Evolutionary conservation across 1,140 invertebrate species (phyloP).

Genomic region (Bombyx mandarina): DNA sequence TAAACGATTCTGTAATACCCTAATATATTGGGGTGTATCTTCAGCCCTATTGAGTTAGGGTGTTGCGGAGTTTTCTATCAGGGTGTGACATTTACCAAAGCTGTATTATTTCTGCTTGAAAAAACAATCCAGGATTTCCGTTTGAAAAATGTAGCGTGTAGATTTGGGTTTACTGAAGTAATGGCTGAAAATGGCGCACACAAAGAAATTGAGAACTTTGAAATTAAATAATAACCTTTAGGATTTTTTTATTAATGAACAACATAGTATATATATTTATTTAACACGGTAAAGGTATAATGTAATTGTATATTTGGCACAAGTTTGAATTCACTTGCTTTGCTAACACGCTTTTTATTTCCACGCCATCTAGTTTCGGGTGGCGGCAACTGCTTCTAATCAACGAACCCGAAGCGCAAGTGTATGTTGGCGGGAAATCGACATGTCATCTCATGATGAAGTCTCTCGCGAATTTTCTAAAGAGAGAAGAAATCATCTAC

Average conservation of each 20-base stretch:
- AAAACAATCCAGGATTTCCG: no score
- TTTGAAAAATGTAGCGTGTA: no score
- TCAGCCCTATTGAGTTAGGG: no score
- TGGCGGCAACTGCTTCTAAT: conserved; percentile 81
- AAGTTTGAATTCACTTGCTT: conserved; percentile 7
- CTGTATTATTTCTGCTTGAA: no score
- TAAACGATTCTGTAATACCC: no score
- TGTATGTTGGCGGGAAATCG: conserved; percentile 74
- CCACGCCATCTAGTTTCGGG: conserved; percentile 72
- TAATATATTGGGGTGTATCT: no score
- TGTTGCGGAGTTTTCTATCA: no score
- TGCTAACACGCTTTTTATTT: conserved; percentile 43
- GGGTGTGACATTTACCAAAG: no score
- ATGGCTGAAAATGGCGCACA: no score
- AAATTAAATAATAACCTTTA: not conserved
- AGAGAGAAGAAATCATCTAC: conserved; percentile 67
- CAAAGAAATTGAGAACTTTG: not conserved
- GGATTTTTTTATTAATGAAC: not conserved
- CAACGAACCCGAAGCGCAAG: conserved; percentile 79
- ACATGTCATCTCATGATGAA: conserved; percentile 81
- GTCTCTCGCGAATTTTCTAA: conserved; percentile 76
- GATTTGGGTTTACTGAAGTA: no score
- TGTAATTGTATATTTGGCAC: not conserved
- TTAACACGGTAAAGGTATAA: no score
- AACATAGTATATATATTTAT: not conserved